Evolutionary conservation across 2,888 invertebrate genomes (phyloP).

Genomic region (Hoplodrina blanda): DNA sequence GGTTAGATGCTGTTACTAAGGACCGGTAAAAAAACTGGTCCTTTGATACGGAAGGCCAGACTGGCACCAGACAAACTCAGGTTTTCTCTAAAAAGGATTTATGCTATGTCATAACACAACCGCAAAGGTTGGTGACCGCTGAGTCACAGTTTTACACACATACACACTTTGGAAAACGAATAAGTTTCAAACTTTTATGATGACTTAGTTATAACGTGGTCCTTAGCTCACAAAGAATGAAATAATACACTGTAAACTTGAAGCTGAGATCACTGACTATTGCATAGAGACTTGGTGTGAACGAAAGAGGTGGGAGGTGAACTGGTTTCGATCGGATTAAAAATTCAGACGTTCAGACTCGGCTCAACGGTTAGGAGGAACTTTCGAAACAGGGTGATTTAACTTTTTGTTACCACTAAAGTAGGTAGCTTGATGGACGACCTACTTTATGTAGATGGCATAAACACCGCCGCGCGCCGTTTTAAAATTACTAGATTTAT

Average conservation of each 20-base stretch:
- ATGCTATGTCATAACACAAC: slow-evolving; percentile 2
- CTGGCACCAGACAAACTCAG: background rate
- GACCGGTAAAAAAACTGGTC: slow-evolving; percentile 1
- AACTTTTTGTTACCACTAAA: slow-evolving; percentile 10
- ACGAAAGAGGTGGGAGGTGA: slow-evolving; percentile 43
- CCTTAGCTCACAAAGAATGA: slow-evolving; percentile 9
- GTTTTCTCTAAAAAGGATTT: slow-evolving; percentile 10
- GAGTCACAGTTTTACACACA: slow-evolving; percentile 8
- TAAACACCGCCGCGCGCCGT: background rate
- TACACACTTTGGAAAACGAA: slow-evolving; percentile 13
- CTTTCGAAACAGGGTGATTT: slow-evolving; percentile 46
- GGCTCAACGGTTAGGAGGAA: slow-evolving; percentile 17
- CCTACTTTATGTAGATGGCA: slow-evolving; percentile 2
- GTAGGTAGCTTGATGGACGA: slow-evolving; percentile 17
- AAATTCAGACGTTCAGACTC: slow-evolving; percentile 42
- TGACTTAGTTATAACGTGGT: slow-evolving; percentile 4
- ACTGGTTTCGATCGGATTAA: slow-evolving; percentile 48
- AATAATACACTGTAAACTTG: slow-evolving; percentile 17
- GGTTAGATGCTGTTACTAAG: slow-evolving; percentile 17
- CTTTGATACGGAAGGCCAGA: slow-evolving; percentile 17
- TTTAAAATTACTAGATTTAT: slow-evolving; percentile 3
- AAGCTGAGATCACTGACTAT: slow-evolving; percentile 26
- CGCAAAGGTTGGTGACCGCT: slow-evolving; percentile 13
- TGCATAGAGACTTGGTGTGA: slow-evolving; percentile 22
- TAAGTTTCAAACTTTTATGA: background rate